Evolutionary conservation across 1,140 invertebrate species (phyloP), one percentile per base, ranked within the genome.

Genomic region (Caerostris extrusa): DNA sequence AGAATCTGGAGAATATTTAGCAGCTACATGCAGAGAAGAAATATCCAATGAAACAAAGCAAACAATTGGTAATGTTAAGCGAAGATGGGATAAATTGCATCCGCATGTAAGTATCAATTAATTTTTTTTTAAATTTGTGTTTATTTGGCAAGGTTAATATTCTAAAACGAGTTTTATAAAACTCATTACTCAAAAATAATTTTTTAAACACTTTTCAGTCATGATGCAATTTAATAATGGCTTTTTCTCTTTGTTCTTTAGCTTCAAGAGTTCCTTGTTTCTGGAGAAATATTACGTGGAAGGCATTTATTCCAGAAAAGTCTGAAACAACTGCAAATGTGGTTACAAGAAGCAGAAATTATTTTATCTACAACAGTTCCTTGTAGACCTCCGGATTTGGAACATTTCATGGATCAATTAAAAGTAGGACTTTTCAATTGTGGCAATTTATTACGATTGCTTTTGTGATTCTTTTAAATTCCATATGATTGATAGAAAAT

Each of bases 1-100:
- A 8, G 98, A 99, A 93, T 97, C 98, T 0, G 98, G 98, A 6
- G 98, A 98, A 91, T 99, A 99, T 95, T 96, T 99, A 53, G 97
- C 98, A 57, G 98, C 98, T 5, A 98, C 98, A 0, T 98, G 98
- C 94, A 97, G 98, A 90, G 98, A 98, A 89, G 97, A 97, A 82
- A 97, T 99, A 82, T 97, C 98, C 0, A 96, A 96, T 12, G 97
- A 98, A 94, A 96, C 99, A 7, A 98, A 98, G 95, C 97, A 98
- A 82, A 97, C 97, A 93, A 97, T 98, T 95, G 95, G 97, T 4
- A 96, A 96, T 87, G 97, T 99, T 61, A 97, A 97, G 3, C 96
- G 97, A 55, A 97, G 97, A 94, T 99, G 98, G 97, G 98, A 98
- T 85, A 97, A 97, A 19, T 96, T 99, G 53, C 98, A 98, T 88